Evolutionary conservation across 2,888 invertebrate species (phyloP).

Genomic region (Theretra japonica): DNA sequence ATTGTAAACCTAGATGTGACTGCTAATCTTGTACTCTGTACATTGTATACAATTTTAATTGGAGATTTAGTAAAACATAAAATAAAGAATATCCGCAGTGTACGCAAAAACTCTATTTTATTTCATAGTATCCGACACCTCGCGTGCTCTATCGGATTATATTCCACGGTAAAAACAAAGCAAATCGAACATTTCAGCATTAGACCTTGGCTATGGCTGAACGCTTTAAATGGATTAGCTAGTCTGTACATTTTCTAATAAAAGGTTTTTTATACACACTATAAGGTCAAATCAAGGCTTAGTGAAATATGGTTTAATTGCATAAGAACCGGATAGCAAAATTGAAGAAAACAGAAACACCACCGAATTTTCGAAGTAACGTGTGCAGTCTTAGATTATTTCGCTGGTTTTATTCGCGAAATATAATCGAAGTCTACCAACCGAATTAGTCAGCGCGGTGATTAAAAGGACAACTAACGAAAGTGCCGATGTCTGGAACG

Average conservation of each 20-base stretch:
- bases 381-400: too few relatives aligned
- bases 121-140: not conserved
- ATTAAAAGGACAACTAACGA: too few relatives aligned
- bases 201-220: not conserved
- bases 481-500: too few relatives aligned
- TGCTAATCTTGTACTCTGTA: too few relatives aligned
- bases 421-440: too few relatives aligned
- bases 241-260: not conserved
- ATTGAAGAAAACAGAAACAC: too few relatives aligned
- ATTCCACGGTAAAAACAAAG: not conserved
- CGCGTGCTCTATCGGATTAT: not conserved
- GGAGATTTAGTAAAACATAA: not conserved
- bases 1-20: too few relatives aligned
- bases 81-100: not conserved
- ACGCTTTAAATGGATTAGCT: not conserved
- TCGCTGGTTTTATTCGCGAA: too few relatives aligned
- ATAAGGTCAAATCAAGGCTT: not conserved
- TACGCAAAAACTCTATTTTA: not conserved
- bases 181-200: constrained; percentile 3
- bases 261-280: not conserved
- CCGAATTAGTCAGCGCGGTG: too few relatives aligned
- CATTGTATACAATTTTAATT: too few relatives aligned
- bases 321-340: too few relatives aligned
- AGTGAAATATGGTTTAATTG: not conserved
- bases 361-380: too few relatives aligned